Evolutionary conservation across 1,140 invertebrate species (phyloP), one percentile per base, ranked within the genome.

Genomic region (Pemphigus obesinymphae): DNA sequence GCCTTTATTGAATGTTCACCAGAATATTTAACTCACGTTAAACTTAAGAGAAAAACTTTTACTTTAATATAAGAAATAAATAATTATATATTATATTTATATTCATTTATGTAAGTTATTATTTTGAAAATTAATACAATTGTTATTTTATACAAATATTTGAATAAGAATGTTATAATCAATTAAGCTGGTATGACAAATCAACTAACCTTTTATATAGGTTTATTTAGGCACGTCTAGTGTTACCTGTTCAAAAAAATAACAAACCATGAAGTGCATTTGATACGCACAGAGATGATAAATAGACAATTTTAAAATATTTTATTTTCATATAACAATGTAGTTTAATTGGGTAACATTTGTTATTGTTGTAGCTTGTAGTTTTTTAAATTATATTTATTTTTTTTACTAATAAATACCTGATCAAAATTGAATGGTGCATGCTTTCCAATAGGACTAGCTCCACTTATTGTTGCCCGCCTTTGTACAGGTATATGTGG

Each of bases 391-490:
- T 53, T 13, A 17, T 45, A 45, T 26, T 17, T 45, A 70, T 70
- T 29, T 50, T n/a, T n/a, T 29, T n/a, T 45, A 34, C 31, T 34
- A 55, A 45, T 3, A 58, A 61, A 78, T 86, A 91, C 90, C 88
- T 92, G 90, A 84, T 93, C 91, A 73, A 93, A 89, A 85, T 90
- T 90, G 82, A 91, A 87, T 82, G 90, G 89, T 68, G 92, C 90
- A 76, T 90, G 87, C 82, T 91, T 91, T 58, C 90, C 88, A 5
- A 90, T 91, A 20, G 94, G 92, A 83, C 91, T 94, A 66, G 92
- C 93, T 10, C 95, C 95, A 84, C 94, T 95, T 84, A 97, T 95
- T 7, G 95, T 96, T 72, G 96, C 94, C 34, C 96, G 88, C 15
- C 96, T 89, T 86, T 94, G 94, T 26, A 95, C 91, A 72, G 90